Conservation (phyloP, 2,888 invertebrate genomes). For the Folsomia manolachei region DNA sequence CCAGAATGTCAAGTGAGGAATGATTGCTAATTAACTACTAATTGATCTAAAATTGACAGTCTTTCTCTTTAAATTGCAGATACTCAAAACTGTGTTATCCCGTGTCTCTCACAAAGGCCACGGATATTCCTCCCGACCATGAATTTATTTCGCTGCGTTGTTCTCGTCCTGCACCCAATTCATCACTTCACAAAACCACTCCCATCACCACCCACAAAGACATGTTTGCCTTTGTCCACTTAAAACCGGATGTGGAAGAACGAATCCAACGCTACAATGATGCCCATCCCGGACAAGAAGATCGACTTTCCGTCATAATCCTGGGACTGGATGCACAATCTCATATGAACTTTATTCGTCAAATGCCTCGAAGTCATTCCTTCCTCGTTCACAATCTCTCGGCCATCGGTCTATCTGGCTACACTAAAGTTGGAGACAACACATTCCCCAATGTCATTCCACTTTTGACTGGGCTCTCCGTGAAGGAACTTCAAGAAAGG, state of each 20-base stretch:
- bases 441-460: conserved; percentile 84
- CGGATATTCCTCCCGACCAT: conserved; percentile 24
- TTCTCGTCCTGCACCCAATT: not conserved
- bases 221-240: conserved; percentile 65
- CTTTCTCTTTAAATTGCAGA: conserved; percentile 3
- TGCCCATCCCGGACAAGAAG: not conserved
- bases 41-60: not conserved
- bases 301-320: conserved; percentile 67
- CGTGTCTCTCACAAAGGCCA: not conserved
- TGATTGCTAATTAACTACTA: not conserved
- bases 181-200: not conserved
- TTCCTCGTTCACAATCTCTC: conserved; percentile 62
- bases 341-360: conserved; percentile 76
- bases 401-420: conserved; percentile 77
- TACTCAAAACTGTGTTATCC: conserved; percentile 23
- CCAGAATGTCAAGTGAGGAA: conserved; percentile 36
- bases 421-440: conserved; percentile 91
- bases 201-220: conserved; percentile 58
- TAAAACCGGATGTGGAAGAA: conserved; percentile 51
- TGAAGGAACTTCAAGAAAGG: conserved; percentile 62
- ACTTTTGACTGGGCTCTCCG: conserved; percentile 69
- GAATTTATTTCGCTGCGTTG: conserved; percentile 36
- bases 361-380: conserved; percentile 57
- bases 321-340: conserved; percentile 84
- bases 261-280: conserved; percentile 13